phyloP scores from a whole-genome alignment of 1,140 invertebrate species.

The Trichogramma pretiosum region DNA sequence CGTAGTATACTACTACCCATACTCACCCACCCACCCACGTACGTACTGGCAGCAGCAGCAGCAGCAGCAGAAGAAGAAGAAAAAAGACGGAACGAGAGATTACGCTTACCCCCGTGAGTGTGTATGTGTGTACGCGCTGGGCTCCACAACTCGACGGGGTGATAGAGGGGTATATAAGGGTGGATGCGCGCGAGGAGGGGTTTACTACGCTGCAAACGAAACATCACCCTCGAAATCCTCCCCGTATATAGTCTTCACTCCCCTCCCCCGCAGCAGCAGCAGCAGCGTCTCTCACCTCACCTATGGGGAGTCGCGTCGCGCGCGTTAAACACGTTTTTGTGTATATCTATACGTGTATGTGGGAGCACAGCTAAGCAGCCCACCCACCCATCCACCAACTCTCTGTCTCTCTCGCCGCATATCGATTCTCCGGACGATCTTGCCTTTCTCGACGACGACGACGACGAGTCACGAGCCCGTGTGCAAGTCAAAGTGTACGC shows the following conservation, averaged over 20 bases:
- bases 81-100: background rate
- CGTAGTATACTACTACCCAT: background rate
- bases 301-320: no score
- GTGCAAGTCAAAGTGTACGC: no score
- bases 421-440: slow-evolving; percentile 34
- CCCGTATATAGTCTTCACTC: no score
- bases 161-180: background rate
- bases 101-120: background rate
- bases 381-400: no score
- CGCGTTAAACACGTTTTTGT: no score
- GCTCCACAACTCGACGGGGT: no score
- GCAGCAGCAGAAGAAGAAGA: background rate
- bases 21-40: background rate
- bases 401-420: no score
- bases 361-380: no score
- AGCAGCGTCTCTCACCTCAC: no score
- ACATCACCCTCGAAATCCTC: slow-evolving; percentile 43
- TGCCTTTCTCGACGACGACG: no score
- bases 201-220: slow-evolving; percentile 34
- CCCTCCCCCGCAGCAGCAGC: slow-evolving; percentile 23
- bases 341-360: no score
- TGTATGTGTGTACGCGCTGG: background rate
- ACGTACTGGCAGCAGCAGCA: background rate
- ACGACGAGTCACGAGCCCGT: no score
- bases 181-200: background rate